Base-by-base conservation (phyloP, 2,797 vertebrate genomes). In the Neosilurus hyrtlii region DNA sequence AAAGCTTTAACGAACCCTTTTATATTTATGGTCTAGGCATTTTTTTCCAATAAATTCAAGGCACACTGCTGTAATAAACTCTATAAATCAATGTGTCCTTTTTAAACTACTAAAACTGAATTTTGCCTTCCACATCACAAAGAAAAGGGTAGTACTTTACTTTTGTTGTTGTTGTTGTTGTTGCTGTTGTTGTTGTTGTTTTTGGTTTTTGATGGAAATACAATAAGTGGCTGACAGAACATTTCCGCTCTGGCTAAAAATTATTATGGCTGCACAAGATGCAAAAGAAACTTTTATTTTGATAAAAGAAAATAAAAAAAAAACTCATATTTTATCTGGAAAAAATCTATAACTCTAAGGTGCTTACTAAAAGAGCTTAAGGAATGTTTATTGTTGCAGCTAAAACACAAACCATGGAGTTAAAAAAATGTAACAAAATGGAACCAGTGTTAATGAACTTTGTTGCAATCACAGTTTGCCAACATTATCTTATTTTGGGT, bases 31-130 rank as follows among this genome's bases (percentile, higher is more conserved):
- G 74, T 43, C 30, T n/a, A 61, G n/a, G 20, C 8, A 43, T 43
- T 43, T 43, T 43, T 3, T 43, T 43, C 43, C 43, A 43, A 61
- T 76, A 61, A n/a, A 43, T 76, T 43, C 56, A 76, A 43, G 57
- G 74, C 35, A 30, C 35, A 43, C 20, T 43, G 61, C 35, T 24
- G 56, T 61, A 61, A 76, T 76, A 61, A 61, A 43, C 74, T 76
- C 87, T 87, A 92, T 92, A 91, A 90, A 93, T 92, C 91, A 91
- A 86, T 84, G 72, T 85, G 89, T 86, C 89, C 84, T 83, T 81
- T 86, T 86, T 88, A 84, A 90, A 88, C 71, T 81, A 79, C 78
- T 85, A 87, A 68, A 87, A 83, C 86, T 70, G 66, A 80, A 79
- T 51, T n/a, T 52, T 81, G 86, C 83, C 85, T 49, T 81, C 66